phyloP scores from a whole-genome alignment of 2,113 vertebrate species.

The Burhinus bistriatus region DNA sequence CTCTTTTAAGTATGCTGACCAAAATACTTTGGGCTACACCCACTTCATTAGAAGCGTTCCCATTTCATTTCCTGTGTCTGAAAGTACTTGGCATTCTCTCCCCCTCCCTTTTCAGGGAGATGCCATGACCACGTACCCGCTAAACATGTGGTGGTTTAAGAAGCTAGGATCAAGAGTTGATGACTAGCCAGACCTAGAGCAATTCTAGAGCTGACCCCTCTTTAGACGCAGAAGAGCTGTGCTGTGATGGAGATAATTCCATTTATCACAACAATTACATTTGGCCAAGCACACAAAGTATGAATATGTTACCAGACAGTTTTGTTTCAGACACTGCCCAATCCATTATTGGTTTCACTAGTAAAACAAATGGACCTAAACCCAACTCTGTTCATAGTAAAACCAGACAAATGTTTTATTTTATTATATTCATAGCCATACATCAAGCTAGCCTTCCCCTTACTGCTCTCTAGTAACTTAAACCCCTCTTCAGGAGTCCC shows the following conservation, averaged over 20 bases:
- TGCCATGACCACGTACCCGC: background rate
- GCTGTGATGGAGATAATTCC: background rate
- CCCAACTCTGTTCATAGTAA: background rate
- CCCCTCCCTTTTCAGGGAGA: background rate
- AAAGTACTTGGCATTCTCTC: background rate
- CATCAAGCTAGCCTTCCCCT: background rate
- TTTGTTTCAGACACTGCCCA: background rate
- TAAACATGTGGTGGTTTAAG: rapidly evolving
- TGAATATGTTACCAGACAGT: rapidly evolving
- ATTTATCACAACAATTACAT: rapidly evolving
- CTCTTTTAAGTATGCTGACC: constrained; percentile 17
- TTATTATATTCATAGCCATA: rapidly evolving
- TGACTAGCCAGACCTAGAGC: background rate
- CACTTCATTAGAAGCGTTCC: constrained; percentile 11
- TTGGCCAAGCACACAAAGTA: background rate
- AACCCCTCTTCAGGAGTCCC: background rate
- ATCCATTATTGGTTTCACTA: background rate
- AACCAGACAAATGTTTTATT: background rate
- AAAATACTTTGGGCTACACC: constrained; percentile 28
- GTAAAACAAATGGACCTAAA: background rate
- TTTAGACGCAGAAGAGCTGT: background rate
- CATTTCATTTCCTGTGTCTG: constrained; percentile 30
- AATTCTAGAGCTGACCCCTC: background rate
- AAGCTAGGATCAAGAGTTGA: background rate
- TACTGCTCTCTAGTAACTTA: background rate